Base-by-base conservation (phyloP, 1,140 invertebrate species). In the Radopholus similis region DNA sequence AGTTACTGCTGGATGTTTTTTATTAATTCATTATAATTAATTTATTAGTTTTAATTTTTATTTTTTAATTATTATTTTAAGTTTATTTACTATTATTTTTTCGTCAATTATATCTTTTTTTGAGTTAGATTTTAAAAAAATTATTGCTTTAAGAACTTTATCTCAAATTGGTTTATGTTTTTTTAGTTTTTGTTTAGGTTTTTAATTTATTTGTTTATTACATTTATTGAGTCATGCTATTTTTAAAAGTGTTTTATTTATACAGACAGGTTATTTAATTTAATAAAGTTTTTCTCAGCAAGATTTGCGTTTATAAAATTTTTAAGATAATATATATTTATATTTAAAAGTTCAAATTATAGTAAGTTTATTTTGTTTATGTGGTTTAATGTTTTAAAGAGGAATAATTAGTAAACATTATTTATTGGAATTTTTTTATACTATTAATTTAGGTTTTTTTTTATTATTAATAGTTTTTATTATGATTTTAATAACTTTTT, bases 131-230 rank as follows among this genome's bases (percentile, higher is more conserved):
- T n/a, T 55, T n/a, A 55, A 55, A 55, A 55, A 55, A 55, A 11
- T 55, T 11, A 55, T 55, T 55, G 53, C 53, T 55, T 55, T 11
- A 55, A 55, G 53, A 55, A 55, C 53, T 55, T 11, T 55, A 55
- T 55, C 53, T 18, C 53, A 55, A 18, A 18, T 55, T 18, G 18
- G 53, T 55, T 55, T 55, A 55, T 18, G 15, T n/a, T n/a, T 55
- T n/a, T n/a, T 55, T 11, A 55, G 15, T n/a, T 18, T 11, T 55
- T 15, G 18, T 15, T 55, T 13, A 11, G 53, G 53, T 18, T 55
- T 44, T 35, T 35, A 8, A 15, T 9, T 64, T 65, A 64, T 66
- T 63, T 38, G 8, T 66, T 66, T 62, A 57, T 62, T 62, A 23
- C 34, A 11, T 8, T 66, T 66, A 66, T n/a, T 66, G 63, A 44